phyloP scores from a whole-genome alignment of 2,113 vertebrate species.

The Macquaria australasica region DNA sequence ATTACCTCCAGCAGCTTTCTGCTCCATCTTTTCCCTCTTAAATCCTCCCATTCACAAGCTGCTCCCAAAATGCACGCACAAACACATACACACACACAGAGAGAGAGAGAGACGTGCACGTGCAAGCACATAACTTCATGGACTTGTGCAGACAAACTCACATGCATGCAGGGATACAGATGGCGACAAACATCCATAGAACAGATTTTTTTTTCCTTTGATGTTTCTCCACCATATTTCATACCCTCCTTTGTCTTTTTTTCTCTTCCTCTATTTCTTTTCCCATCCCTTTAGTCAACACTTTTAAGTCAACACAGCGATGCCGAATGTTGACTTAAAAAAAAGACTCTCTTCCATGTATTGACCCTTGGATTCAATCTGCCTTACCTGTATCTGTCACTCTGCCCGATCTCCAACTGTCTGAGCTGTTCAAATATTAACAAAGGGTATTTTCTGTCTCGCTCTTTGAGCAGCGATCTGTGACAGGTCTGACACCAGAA shows the following conservation, averaged over 20 bases:
- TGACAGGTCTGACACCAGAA: conserved; percentile 52
- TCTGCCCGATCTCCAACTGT: conserved; percentile 34
- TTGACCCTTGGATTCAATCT: conserved; percentile 50
- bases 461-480: conserved; percentile 10
- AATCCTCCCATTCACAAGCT: conserved; percentile 72
- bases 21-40: conserved; percentile 66
- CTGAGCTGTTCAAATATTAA: conserved; percentile 59
- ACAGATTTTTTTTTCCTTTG: conserved; percentile 38
- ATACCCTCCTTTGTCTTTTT: conserved; percentile 28
- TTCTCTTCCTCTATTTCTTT: conserved; percentile 19
- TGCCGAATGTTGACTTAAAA: conserved; percentile 46
- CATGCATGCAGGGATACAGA: conserved; percentile 22
- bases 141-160: conserved; percentile 10
- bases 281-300: conserved; percentile 43
- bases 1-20: conserved; percentile 78
- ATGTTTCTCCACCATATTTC: conserved; percentile 43
- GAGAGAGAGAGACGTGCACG: conserved; percentile 14
- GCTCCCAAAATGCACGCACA: conserved; percentile 31
- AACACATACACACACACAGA: not conserved
- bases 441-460: conserved; percentile 23
- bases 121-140: not conserved
- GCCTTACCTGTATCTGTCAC: conserved; percentile 38
- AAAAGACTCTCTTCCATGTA: conserved; percentile 22
- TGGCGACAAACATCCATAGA: conserved; percentile 39
- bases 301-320: conserved; percentile 38